phyloP scores from a whole-genome alignment of 2,113 vertebrate species.

The Budorcas taxicolor region DNA sequence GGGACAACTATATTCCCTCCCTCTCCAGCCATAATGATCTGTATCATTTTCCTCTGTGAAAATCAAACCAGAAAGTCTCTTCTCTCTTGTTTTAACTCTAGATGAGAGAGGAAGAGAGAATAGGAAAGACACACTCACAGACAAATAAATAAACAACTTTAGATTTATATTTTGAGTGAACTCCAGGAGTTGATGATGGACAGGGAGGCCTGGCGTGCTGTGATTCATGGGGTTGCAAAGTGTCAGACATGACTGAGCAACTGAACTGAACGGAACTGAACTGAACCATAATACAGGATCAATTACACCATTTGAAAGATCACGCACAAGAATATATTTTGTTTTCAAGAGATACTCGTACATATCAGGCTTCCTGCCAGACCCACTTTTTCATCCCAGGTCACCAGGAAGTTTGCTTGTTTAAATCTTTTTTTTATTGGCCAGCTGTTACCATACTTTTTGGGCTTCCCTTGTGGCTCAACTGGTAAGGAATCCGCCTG shows the following conservation, averaged over 20 bases:
- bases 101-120: neutral
- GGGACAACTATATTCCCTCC: neutral
- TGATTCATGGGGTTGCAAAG: too few relatives aligned
- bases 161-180: neutral
- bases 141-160: neutral
- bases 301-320: neutral
- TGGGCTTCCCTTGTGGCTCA: neutral
- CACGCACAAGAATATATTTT: neutral
- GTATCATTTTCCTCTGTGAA: neutral
- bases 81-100: neutral
- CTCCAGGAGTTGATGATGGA: too few relatives aligned
- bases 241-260: too few relatives aligned
- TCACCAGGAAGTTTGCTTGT: neutral
- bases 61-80: neutral
- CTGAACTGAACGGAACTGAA: too few relatives aligned
- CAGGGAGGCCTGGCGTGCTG: too few relatives aligned
- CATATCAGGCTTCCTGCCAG: neutral
- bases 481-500: neutral
- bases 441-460: neutral
- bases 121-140: neutral
- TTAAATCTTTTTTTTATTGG: neutral
- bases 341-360: neutral
- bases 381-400: neutral
- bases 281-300: neutral
- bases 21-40: neutral